A percentile compares a stretch with the other conserved stretches of the same genome.
These are phyloP conservation scores for Spodoptera picta DNA, from an alignment of 2,888 invertebrate species.

Conservation along the genomic window DNA sequence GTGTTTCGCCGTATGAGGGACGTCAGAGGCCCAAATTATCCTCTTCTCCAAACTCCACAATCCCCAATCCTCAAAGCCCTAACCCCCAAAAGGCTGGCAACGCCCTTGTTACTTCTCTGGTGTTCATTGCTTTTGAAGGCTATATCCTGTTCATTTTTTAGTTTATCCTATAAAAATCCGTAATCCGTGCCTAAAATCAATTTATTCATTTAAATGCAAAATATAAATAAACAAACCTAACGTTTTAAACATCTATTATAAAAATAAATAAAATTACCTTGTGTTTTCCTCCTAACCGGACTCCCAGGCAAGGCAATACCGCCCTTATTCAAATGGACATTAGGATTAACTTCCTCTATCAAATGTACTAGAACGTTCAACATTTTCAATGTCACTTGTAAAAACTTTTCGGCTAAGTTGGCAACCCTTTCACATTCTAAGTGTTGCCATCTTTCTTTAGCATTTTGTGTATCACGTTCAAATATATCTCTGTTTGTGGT, in stretches of 20 bases:
- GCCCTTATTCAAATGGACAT: constrained; percentile 82
- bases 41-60: too few species aligned
- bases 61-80: too few species aligned
- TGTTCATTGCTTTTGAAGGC: too few species aligned
- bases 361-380: constrained; percentile 93
- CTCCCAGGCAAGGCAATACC: constrained; percentile 89
- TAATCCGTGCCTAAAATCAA: too few species aligned
- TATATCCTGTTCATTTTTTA: too few species aligned
- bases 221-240: background rate
- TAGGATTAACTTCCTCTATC: constrained; percentile 91
- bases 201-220: too few species aligned
- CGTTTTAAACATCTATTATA: constrained; percentile 2
- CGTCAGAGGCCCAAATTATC: too few species aligned
- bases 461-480: constrained; percentile 74
- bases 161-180: too few species aligned
- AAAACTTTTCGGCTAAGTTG: constrained; percentile 89
- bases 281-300: constrained; percentile 83
- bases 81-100: too few species aligned
- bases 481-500: constrained; percentile 78
- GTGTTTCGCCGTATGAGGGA: too few species aligned
- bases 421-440: constrained; percentile 80
- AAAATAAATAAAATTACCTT: constrained; percentile 66
- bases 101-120: too few species aligned
- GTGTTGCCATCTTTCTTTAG: constrained; percentile 80
- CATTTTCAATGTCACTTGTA: constrained; percentile 91